phyloP scores from a whole-genome alignment of 2,113 vertebrate species.

The Misgurnus anguillicaudatus region DNA sequence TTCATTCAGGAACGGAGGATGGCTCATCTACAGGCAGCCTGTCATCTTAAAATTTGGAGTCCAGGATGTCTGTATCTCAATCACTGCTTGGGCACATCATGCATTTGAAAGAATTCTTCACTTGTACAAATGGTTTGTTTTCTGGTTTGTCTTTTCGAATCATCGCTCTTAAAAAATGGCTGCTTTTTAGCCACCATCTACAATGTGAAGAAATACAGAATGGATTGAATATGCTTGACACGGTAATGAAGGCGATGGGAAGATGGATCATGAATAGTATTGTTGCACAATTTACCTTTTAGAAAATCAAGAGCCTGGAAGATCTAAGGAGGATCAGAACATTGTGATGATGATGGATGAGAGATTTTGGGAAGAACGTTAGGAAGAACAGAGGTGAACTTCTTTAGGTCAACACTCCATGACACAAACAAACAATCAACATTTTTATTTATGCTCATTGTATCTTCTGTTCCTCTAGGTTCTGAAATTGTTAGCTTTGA shows the following conservation, averaged over 20 bases:
- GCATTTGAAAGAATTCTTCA: slow-evolving; percentile 57
- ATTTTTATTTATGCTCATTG: slow-evolving; percentile 5
- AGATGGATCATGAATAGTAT: slow-evolving; percentile 58
- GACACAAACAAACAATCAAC: slow-evolving; percentile 41
- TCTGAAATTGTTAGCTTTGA: slow-evolving; percentile 1
- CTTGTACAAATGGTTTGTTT: slow-evolving; percentile 55
- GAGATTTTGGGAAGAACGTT: neutral
- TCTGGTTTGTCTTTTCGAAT: slow-evolving; percentile 47
- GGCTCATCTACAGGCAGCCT: slow-evolving; percentile 40
- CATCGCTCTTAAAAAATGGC: slow-evolving; percentile 58
- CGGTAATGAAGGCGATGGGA: slow-evolving; percentile 10
- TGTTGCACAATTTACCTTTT: slow-evolving; percentile 63
- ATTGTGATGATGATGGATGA: slow-evolving; percentile 49
- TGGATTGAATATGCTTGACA: slow-evolving; percentile 49
- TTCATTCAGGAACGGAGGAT: slow-evolving; percentile 29
- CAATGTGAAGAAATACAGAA: slow-evolving; percentile 75
- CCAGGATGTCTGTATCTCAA: slow-evolving; percentile 29
- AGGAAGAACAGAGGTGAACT: slow-evolving; percentile 46
- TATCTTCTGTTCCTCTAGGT: neutral
- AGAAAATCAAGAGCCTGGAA: slow-evolving; percentile 62
- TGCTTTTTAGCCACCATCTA: slow-evolving; percentile 69
- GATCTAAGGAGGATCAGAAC: slow-evolving; percentile 51
- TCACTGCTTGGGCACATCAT: slow-evolving; percentile 12
- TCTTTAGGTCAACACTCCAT: slow-evolving; percentile 55
- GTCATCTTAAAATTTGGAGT: slow-evolving; percentile 42